Base-by-base conservation (phyloP, 2,888 invertebrate genomes). In the Dynastes maya region DNA sequence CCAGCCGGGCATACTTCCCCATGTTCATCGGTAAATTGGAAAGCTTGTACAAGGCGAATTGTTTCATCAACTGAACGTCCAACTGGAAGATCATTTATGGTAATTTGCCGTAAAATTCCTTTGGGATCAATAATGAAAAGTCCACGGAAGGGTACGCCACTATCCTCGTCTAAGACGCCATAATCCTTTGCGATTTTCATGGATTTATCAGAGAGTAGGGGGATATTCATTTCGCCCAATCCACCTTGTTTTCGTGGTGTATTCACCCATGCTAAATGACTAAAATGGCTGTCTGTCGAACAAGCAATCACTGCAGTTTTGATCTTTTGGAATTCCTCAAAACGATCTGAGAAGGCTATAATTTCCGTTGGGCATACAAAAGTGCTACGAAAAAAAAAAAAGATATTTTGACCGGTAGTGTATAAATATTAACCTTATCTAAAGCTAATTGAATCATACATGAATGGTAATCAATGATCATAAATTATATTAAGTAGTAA, bases 211-310 rank as follows among this genome's bases (percentile, higher is more conserved):
- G 98, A 95, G 84, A 99, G 89, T 78, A 99, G 90, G 0, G 99
- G 99, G 86, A 99, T 97, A 86, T 95, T 93, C 96, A 99, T 96
- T 71, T 94, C 92, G 2, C 98, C 99, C 51, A 98, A 91, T 76
- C 98, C 98, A 32, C 98, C 99, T 87, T 97, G 94, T 86, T 98
- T 98, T 78, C 98, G 94, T 0, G 98, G 95, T 0, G 96, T 97
- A 89, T 97, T 97, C 78, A 97, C 91, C 99, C 99, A 99, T 58
- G 99, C 99, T 87, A 99, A 92, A 89, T 99, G 99, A 37, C 95
- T 95, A 91, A 97, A 99, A 89, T 98, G 97, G 71, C 97, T 97
- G 90, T 99, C 99, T 37, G 98, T 98, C 74, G 98, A 98, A 80
- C 95, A 96, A 77, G 94, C 99, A 85, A 99, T 91, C 6, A 98